Percentiles rank a stretch among this genome's conserved stretches.
phyloP scores from a whole-genome alignment of 1,140 invertebrate species.

The Drosophila cardini region DNA sequence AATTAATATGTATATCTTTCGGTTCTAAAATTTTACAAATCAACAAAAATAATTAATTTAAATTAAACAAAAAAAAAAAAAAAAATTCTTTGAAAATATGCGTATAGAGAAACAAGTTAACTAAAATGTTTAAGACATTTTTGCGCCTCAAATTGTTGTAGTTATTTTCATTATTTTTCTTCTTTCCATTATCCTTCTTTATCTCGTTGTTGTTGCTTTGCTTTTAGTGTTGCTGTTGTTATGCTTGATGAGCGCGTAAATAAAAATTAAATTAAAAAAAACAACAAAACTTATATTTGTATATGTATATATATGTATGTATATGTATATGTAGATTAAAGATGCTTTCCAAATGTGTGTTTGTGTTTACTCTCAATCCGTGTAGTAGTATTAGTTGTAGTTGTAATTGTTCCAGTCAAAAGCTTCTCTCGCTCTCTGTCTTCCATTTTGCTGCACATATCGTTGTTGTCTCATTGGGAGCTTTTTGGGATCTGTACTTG shows the following conservation, averaged over 20 bases:
- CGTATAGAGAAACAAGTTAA: constrained; percentile 17
- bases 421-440: constrained; percentile 10
- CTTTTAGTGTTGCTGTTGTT: background rate
- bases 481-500: background rate
- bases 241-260: constrained; percentile 11
- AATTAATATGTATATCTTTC: constrained; percentile 15
- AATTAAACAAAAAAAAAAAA: constrained; percentile 32
- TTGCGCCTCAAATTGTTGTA: constrained; percentile 15
- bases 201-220: background rate
- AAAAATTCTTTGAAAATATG: background rate
- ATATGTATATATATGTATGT: constrained; percentile 21
- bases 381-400: constrained; percentile 25
- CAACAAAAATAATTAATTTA: constrained; percentile 46
- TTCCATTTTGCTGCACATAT: constrained; percentile 2
- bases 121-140: constrained; percentile 24
- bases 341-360: constrained; percentile 25
- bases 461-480: background rate
- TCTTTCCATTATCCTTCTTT: background rate
- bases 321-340: constrained; percentile 28
- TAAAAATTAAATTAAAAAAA: constrained; percentile 11
- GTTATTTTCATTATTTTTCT: background rate
- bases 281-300: constrained; percentile 40
- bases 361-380: constrained; percentile 17
- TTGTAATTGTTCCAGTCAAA: constrained; percentile 33
- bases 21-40: constrained; percentile 34